Evolutionary conservation across 92 coral and sea anemone species (phyloP), one percentile per base, ranked within the genome.

Genomic region (Epizoanthus rinbou): DNA sequence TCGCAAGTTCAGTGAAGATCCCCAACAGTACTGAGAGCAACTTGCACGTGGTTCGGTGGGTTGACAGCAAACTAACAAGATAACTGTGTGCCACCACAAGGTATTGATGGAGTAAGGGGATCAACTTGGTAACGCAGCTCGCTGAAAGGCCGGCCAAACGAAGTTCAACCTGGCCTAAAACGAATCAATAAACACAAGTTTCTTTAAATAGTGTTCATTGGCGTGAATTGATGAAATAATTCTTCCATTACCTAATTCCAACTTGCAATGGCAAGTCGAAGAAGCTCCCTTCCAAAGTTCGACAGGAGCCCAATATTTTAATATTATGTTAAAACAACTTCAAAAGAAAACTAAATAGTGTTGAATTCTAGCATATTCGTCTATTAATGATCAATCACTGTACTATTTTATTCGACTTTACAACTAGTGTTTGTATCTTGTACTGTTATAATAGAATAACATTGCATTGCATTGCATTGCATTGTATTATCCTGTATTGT

Each of bases 1-100:
- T 89, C 39, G 88, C 90, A n/a, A 96, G 90, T 81, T 96, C 99
- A 21, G 95, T 85, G 81, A 96, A 96, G 13, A 96, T 87, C 11
- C 90, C 92, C 64, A 96, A 86, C 54, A 96, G 80, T 0, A 96
- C 99, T 9, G 99, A 91, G 59, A 91, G 82, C 31, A 96, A 90
- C 67, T 96, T 96, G 82, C 98, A 89, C 31, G 94, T 69, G 19
- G 87, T 81, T 33, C 94, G 88, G 75, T 96, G 98, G 21, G 94
- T 69, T 18, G 89, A 73, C 57, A 96, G 53, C 72, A 96, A 66
- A 59, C 85, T 89, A 65, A 80, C 39, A 11, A 96, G 91, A 31
- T 84, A 88, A 59, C 87, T 85, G 66, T 87, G 91, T 8, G 92
- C 89, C 14, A 94, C 74, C 63, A 74, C 80, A 31, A 91, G 86